Base-by-base conservation (phyloP, 1,140 invertebrate genomes). In the Ditylenchus dipsaci region DNA sequence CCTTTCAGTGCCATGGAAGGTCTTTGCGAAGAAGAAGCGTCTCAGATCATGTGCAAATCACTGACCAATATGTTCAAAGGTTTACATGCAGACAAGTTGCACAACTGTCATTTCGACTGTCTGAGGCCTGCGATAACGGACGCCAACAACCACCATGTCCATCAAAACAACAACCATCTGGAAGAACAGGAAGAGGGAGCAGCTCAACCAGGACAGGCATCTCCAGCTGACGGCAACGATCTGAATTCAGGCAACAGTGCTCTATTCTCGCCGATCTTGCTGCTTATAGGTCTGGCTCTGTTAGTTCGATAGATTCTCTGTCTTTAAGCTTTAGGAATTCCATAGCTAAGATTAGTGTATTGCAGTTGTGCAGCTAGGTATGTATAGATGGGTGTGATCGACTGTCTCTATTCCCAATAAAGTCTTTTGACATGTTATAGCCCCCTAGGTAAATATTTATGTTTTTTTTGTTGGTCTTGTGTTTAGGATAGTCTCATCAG, bases 21-120 rank as follows among this genome's bases (percentile, higher is more conserved):
- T 21, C 74, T 82, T 21, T 82, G 80, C 63, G 65, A 80, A 33
- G 69, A 83, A 62, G 78, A 81, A 57, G 80, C 80, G 17, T 72
- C 78, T 30, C 68, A 76, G 21, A 78, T 82, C 29, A 82, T 82
- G 80, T 82, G 80, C 71, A 30, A 58, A 9, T 71, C 66, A 7
- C 68, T 74, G 1, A 73, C 63, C 17, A 71, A 71, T 33, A 73
- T 73, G 72, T 79, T 79, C 65, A 81, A 76, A 45, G 79, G 79
- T 30, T 62, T 81, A 7, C 81, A 81, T 66, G 78, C 81, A 7
- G 79, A 81, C 56, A 78, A 75, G 66, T 60, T 81, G 43, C 58
- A 71, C 7, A 58, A 67, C 43, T 81, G 79, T 67, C 58, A 76
- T 45, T 76, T 81, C 47, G 71, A 73, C 42, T 80, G 78, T 67